These are phyloP conservation scores for Thelaira solivaga DNA, from an alignment of 2,888 invertebrate species.

Conservation along the genomic window DNA sequence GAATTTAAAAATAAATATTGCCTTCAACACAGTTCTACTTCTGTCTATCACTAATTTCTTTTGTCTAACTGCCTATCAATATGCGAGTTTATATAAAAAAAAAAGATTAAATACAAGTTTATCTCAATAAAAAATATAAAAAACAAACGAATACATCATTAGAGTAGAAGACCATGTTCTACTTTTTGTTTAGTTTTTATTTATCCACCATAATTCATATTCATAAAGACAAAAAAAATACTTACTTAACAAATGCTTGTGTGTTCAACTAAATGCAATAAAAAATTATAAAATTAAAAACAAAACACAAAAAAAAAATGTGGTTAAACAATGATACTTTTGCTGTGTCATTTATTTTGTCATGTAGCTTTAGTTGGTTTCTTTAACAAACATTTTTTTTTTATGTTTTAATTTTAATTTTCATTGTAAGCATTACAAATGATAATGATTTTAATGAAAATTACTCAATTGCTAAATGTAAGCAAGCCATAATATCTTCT, in stretches of 20 bases:
- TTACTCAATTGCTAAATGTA: slow-evolving; percentile 49
- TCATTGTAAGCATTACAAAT: not conserved
- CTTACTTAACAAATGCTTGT: slow-evolving; percentile 1
- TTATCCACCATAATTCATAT: slow-evolving; percentile 15
- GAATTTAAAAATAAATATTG: no score
- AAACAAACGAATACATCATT: no score
- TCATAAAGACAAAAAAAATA: not conserved
- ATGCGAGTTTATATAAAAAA: not conserved
- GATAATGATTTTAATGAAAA: slow-evolving; percentile 30
- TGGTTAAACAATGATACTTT: slow-evolving; percentile 40
- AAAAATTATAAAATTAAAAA: not conserved
- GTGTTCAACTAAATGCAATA: not conserved
- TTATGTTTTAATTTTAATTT: not conserved
- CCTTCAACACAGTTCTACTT: no score
- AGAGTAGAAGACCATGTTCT: slow-evolving; percentile 65
- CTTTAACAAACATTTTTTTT: not conserved
- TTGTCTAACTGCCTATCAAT: slow-evolving; percentile 31
- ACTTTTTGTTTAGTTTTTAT: slow-evolving; percentile 56
- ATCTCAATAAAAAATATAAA: slow-evolving; percentile 37
- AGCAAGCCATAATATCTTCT: slow-evolving; percentile 12
- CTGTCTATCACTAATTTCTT: slow-evolving; percentile 15
- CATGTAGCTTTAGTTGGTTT: no score
- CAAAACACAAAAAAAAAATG: no score
- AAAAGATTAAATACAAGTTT: slow-evolving; percentile 7
- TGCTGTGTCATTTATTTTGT: not conserved